Conservation (phyloP, 64 coral and sea anemone genomes). For the Orbicella faveolata region DNA sequence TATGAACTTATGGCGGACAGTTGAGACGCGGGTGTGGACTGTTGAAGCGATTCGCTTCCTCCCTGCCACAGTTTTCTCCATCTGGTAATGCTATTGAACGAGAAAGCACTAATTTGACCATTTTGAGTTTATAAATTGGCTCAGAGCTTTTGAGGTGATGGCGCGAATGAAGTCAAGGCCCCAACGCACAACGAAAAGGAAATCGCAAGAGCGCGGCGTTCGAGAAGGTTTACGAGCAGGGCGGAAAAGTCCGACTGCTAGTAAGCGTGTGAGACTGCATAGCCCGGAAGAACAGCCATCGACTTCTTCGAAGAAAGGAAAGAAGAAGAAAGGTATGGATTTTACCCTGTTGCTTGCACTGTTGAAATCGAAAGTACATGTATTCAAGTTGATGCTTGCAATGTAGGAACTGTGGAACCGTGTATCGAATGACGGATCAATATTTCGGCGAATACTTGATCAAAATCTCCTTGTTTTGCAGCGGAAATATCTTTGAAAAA, state of each 20-base stretch:
- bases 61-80: too few relatives aligned
- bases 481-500: not conserved
- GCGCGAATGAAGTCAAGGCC: slow-evolving; percentile 32
- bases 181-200: slow-evolving; percentile 27
- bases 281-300: not conserved
- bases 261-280: slow-evolving; percentile 15
- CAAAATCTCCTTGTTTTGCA: not conserved
- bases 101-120: not conserved
- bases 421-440: not conserved
- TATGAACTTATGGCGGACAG: slow-evolving; percentile 46
- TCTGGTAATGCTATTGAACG: not conserved
- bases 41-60: not conserved
- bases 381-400: not conserved
- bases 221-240: not conserved
- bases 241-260: not conserved
- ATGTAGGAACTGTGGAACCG: slow-evolving; percentile 22
- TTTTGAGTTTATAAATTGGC: not conserved
- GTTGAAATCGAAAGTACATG: not conserved
- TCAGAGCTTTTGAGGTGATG: not conserved
- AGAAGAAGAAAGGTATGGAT: slow-evolving; percentile 28
- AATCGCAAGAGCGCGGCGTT: slow-evolving; percentile 30
- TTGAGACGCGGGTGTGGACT: slow-evolving; percentile 13
- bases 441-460: not conserved
- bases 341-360: not conserved
- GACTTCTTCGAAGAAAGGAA: slow-evolving; percentile 5